These are phyloP conservation scores for Hippocampus zosterae DNA, from an alignment of 2,113 vertebrate genomes.

Conservation along the genomic window DNA sequence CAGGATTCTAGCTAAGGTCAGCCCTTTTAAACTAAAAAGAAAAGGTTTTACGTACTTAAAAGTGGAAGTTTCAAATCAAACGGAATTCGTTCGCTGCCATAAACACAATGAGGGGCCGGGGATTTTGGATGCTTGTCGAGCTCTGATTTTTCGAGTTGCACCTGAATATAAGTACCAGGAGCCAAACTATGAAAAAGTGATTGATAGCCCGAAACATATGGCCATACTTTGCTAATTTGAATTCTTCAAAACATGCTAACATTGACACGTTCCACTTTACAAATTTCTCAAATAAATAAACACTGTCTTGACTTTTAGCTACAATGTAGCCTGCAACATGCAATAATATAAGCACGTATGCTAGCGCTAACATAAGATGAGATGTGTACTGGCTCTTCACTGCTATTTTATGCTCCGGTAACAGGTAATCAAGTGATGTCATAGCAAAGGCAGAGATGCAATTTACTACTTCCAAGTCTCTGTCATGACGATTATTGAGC, in stretches of 20 bases:
- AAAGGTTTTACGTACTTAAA: too few relatives aligned
- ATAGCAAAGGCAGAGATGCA: neutral
- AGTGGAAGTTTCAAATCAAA: too few relatives aligned
- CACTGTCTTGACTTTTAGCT: neutral
- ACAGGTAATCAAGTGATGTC: slow-evolving; percentile 1
- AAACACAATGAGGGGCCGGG: too few relatives aligned
- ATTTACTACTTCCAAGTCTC: neutral
- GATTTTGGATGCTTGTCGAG: too few relatives aligned
- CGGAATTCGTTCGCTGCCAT: too few relatives aligned
- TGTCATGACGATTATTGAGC: neutral
- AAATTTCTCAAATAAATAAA: neutral
- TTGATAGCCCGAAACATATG: too few relatives aligned
- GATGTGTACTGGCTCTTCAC: neutral
- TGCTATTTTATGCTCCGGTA: neutral
- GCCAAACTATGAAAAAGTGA: neutral
- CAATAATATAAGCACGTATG: neutral
- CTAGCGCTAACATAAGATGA: neutral
- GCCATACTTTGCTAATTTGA: neutral
- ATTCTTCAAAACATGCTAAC: neutral
- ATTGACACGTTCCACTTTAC: neutral
- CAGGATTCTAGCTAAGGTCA: too few relatives aligned
- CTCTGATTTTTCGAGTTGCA: too few relatives aligned
- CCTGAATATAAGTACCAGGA: too few relatives aligned
- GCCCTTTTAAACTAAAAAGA: too few relatives aligned
- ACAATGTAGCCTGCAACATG: neutral